phyloP scores from a whole-genome alignment of 64 coral and sea anemone genomes.

The Acropora yongei region DNA sequence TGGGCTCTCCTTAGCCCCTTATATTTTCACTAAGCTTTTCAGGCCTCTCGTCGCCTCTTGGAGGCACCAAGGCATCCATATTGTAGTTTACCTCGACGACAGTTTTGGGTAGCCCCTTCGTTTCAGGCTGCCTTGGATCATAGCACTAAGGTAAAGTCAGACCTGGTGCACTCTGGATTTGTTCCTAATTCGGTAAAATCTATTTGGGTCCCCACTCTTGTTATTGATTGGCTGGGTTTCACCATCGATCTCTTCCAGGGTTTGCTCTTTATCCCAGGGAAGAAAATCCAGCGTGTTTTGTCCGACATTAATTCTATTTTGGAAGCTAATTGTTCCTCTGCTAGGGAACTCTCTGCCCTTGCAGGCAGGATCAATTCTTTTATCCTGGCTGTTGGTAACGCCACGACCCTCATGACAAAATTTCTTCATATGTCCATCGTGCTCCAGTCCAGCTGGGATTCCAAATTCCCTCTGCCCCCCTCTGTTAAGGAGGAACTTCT shows the following conservation, averaged over 20 bases:
- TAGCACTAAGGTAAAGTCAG: slow-evolving; percentile 28
- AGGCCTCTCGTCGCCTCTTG: slow-evolving; percentile 57
- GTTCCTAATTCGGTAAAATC: slow-evolving; percentile 16
- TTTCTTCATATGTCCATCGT: slow-evolving; percentile 32
- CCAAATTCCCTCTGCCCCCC: not conserved
- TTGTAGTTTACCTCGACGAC: slow-evolving; percentile 61
- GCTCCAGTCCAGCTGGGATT: slow-evolving; percentile 23
- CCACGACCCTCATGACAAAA: slow-evolving; percentile 31
- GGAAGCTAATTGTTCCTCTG: not conserved
- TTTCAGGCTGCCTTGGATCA: not conserved
- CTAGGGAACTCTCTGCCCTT: slow-evolving; percentile 15
- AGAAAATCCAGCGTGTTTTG: slow-evolving; percentile 8
- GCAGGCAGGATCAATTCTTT: slow-evolving; percentile 45
- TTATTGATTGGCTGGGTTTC: slow-evolving; percentile 54
- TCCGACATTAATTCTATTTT: slow-evolving; percentile 10
- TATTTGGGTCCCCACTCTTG: slow-evolving; percentile 16
- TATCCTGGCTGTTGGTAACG: slow-evolving; percentile 22
- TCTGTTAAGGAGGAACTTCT: slow-evolving; percentile 7
- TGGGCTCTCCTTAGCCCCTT: slow-evolving; percentile 51
- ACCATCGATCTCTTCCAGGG: not conserved
- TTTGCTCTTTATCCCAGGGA: slow-evolving; percentile 9
- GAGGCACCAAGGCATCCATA: slow-evolving; percentile 33
- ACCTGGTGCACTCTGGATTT: slow-evolving; percentile 52
- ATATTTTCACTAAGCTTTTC: slow-evolving; percentile 65
- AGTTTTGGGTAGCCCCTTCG: slow-evolving; percentile 12